Evolutionary conservation across 2,888 invertebrate genomes (phyloP).

Genomic region (Caenorhabditis sp.): DNA sequence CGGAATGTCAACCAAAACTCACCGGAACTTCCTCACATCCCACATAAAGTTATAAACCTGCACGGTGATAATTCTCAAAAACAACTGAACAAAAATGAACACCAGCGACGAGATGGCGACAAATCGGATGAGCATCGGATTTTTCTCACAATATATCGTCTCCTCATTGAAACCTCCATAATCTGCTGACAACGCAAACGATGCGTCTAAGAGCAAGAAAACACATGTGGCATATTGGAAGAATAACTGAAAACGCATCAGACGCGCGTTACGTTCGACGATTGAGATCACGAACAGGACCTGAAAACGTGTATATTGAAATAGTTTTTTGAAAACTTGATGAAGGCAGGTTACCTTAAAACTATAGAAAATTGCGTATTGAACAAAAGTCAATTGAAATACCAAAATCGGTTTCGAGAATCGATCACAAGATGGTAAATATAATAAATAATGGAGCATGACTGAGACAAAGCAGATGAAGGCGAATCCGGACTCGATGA

Average conservation of each 20-base stretch:
- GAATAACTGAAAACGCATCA: conserved; percentile 65
- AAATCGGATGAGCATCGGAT: conserved; percentile 67
- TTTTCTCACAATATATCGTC: conserved; percentile 47
- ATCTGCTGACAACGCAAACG: conserved; percentile 69
- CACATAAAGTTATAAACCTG: conserved; percentile 69
- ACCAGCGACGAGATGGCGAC: conserved; percentile 67
- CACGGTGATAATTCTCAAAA: conserved; percentile 65
- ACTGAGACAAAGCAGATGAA: conserved; percentile 62
- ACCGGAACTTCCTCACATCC: conserved; percentile 65
- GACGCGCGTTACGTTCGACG: conserved; percentile 57
- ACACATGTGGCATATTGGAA: conserved; percentile 70
- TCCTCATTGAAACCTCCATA: conserved; percentile 69
- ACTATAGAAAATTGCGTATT: conserved; percentile 65
- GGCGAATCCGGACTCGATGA: conserved; percentile 61
- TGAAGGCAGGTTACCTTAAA: conserved; percentile 59
- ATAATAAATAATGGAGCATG: conserved; percentile 64
- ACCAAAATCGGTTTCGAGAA: conserved; percentile 60
- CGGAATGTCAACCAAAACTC: no score
- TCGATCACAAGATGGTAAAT: conserved; percentile 54
- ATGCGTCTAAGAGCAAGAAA: conserved; percentile 67
- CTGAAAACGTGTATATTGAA: conserved; percentile 44
- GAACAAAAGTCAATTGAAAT: conserved; percentile 62
- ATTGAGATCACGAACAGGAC: conserved; percentile 67
- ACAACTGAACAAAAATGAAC: conserved; percentile 68
- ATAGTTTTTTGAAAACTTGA: not conserved